Conservation (phyloP, 2,113 vertebrate species). For the Dicentrarchus labrax region DNA sequence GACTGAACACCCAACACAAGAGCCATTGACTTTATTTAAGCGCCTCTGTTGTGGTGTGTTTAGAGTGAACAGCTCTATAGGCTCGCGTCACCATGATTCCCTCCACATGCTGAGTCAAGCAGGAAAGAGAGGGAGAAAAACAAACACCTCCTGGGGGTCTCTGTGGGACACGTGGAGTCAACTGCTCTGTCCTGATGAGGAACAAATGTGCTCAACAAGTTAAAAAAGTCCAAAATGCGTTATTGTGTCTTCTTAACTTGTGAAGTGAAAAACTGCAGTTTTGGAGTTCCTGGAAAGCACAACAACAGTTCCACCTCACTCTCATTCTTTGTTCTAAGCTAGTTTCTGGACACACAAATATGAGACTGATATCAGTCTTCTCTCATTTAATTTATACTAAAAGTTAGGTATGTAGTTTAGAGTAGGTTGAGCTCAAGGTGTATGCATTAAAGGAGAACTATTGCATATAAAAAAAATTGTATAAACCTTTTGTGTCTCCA, state of each 20-base stretch:
- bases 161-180: neutral
- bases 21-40: slow-evolving; percentile 20
- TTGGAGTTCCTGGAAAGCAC: neutral
- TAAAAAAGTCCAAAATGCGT: neutral
- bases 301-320: neutral
- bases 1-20: slow-evolving; percentile 9
- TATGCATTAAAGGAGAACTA: neutral
- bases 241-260: too few species aligned
- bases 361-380: neutral
- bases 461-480: neutral
- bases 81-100: slow-evolving; percentile 5
- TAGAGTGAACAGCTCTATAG: slow-evolving; percentile 13
- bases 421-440: neutral
- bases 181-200: neutral
- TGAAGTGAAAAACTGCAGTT: neutral
- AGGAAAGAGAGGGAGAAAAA: slow-evolving; percentile 31
- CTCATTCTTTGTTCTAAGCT: too few species aligned
- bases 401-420: neutral
- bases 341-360: neutral
- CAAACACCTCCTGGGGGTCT: slow-evolving; percentile 21
- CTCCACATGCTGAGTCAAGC: slow-evolving; percentile 34
- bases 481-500: neutral
- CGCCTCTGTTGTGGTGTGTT: slow-evolving; percentile 45
- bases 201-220: slow-evolving; percentile 18
- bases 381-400: neutral